These are phyloP conservation scores for Thymelicus lineola DNA, from an alignment of 2,888 invertebrate species.

Conservation along the genomic window DNA sequence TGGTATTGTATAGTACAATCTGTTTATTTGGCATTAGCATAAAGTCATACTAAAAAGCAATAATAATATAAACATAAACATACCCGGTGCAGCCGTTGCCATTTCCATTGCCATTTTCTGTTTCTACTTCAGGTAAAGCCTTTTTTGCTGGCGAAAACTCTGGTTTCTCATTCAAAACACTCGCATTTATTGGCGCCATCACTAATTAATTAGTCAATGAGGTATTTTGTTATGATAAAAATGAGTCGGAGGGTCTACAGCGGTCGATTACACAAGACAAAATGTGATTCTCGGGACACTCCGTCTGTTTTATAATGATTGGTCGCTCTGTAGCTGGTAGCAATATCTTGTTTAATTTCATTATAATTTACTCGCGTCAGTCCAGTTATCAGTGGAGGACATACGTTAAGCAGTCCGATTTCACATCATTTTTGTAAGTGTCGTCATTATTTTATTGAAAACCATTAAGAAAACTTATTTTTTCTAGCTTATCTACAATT, in stretches of 20 bases:
- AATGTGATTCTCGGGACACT: constrained; percentile 62
- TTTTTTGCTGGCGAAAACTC: constrained; percentile 64
- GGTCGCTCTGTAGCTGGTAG: constrained; percentile 45
- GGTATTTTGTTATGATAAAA: constrained; percentile 39
- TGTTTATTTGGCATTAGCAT: too few species aligned
- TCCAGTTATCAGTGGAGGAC: constrained; percentile 25
- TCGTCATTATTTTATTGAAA: constrained; percentile 11
- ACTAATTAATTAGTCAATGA: constrained; percentile 50
- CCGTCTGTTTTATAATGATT: constrained; percentile 67
- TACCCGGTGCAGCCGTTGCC: constrained; percentile 61
- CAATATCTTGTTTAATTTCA: constrained; percentile 26
- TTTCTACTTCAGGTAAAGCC: constrained; percentile 72
- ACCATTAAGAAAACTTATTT: too few species aligned
- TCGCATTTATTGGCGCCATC: constrained; percentile 77
- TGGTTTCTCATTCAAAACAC: constrained; percentile 63
- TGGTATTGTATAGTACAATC: too few species aligned
- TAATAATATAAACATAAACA: constrained; percentile 41
- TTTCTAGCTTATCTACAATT: too few species aligned
- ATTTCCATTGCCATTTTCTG: constrained; percentile 62
- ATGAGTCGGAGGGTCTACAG: constrained; percentile 53
- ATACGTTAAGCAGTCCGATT: background rate
- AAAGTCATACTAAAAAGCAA: background rate
- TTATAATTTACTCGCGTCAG: constrained; percentile 19
- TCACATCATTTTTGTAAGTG: constrained; percentile 10
- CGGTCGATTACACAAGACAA: constrained; percentile 65